Evolutionary conservation across 2,797 vertebrate genomes (phyloP).

Genomic region (Corythornis leucogaster): DNA sequence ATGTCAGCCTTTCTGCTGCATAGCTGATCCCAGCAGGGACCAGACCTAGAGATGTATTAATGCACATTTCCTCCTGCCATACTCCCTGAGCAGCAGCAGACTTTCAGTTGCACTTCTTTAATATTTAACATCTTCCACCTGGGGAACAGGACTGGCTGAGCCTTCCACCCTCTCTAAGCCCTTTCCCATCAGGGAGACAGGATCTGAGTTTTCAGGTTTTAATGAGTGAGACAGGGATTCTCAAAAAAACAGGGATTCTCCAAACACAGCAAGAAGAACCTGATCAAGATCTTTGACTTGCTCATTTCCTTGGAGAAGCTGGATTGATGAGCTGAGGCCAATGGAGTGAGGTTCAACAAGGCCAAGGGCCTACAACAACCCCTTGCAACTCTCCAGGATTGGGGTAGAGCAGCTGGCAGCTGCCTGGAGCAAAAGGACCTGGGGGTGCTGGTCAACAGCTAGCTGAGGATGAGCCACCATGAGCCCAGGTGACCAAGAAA

Average conservation of each 20-base stretch:
- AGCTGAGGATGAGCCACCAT: neutral
- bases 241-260: neutral
- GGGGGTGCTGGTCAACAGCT: neutral
- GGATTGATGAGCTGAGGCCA: neutral
- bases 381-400: neutral
- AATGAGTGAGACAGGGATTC: rapidly evolving
- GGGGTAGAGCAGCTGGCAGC: neutral
- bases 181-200: neutral
- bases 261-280: rapidly evolving
- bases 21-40: neutral
- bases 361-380: neutral
- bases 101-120: neutral
- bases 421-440: neutral
- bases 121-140: neutral
- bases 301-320: neutral
- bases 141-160: neutral
- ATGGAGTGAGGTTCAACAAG: neutral
- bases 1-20: neutral
- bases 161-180: neutral
- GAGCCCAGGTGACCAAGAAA: neutral
- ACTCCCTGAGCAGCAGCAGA: neutral
- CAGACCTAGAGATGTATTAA: neutral
- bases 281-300: rapidly evolving
- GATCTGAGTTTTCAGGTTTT: neutral
- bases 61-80: neutral